These are phyloP conservation scores for Chionodraco myersi DNA, from an alignment of 2,113 vertebrate genomes.

Conservation along the genomic window DNA sequence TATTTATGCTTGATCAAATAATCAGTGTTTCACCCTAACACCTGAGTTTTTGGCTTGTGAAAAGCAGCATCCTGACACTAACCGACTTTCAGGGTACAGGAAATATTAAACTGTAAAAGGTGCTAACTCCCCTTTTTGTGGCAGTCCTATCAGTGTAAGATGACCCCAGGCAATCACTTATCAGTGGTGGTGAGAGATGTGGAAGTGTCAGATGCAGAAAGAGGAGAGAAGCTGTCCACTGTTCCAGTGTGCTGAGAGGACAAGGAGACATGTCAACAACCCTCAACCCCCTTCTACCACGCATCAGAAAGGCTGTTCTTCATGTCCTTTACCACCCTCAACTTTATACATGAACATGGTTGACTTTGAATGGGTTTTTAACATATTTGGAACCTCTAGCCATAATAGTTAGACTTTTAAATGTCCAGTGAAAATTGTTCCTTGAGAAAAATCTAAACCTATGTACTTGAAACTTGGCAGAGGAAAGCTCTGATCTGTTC, in stretches of 20 bases:
- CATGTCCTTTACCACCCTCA: neutral
- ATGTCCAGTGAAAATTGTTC: neutral
- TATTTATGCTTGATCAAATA: conserved; percentile 9
- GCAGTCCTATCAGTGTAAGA: conserved; percentile 71
- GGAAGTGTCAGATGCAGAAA: conserved; percentile 70
- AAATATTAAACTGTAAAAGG: conserved; percentile 79
- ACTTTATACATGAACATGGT: neutral
- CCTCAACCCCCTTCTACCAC: conserved; percentile 19
- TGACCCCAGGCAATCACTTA: conserved; percentile 82
- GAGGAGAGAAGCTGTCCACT: conserved; percentile 68
- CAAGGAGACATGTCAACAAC: conserved; percentile 46
- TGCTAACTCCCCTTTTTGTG: conserved; percentile 74
- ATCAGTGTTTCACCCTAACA: neutral
- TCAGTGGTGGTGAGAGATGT: conserved; percentile 74
- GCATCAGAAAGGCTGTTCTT: conserved; percentile 1
- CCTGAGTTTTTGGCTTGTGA: conserved; percentile 5
- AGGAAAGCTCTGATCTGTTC: conserved; percentile 9
- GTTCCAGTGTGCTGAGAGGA: conserved; percentile 56
- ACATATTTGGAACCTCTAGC: neutral
- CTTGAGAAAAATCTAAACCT: neutral
- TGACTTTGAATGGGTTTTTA: neutral
- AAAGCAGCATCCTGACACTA: conserved; percentile 17
- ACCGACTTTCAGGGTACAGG: conserved; percentile 48
- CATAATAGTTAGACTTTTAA: neutral
- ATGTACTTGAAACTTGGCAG: neutral